phyloP scores from a whole-genome alignment of 2,888 invertebrate species.

The Stenichneumon culpator region DNA sequence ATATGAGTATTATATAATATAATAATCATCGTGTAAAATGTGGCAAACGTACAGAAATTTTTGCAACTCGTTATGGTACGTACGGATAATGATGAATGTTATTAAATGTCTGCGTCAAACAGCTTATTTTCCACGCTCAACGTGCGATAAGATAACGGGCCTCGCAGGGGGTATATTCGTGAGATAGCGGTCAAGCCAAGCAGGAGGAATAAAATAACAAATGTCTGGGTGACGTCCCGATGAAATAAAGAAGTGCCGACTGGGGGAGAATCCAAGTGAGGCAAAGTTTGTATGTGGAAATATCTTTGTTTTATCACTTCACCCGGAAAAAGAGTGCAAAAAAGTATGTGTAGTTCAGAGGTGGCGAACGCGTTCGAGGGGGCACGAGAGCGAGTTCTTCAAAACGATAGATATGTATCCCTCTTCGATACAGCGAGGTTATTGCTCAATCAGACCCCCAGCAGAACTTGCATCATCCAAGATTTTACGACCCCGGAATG shows the following conservation, averaged over 20 bases:
- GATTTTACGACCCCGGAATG: constrained; percentile 71
- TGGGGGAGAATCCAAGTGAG: neutral
- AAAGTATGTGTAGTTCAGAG: neutral
- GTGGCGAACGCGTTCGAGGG: neutral
- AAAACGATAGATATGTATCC: neutral
- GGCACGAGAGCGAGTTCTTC: neutral
- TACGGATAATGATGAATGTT: constrained; percentile 17
- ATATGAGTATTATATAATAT: too few relatives aligned
- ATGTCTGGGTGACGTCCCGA: constrained; percentile 1
- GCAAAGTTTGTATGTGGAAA: constrained; percentile 19
- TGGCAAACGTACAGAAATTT: neutral
- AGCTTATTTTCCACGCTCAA: constrained; percentile 60
- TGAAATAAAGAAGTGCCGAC: constrained; percentile 18
- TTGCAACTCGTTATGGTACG: neutral
- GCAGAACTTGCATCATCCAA: constrained; percentile 77
- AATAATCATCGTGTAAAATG: neutral
- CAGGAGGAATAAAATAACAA: constrained; percentile 25
- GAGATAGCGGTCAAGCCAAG: constrained; percentile 1
- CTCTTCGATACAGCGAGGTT: neutral
- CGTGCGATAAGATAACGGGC: constrained; percentile 73
- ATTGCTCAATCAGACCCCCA: constrained; percentile 75
- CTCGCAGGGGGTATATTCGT: constrained; percentile 71
- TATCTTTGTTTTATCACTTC: constrained; percentile 45
- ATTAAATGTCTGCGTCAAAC: constrained; percentile 49
- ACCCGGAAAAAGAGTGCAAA: constrained; percentile 17